Evolutionary conservation across 2,113 vertebrate species (phyloP), one percentile per base, ranked within the genome.

Genomic region (Fukomys damarensis): DNA sequence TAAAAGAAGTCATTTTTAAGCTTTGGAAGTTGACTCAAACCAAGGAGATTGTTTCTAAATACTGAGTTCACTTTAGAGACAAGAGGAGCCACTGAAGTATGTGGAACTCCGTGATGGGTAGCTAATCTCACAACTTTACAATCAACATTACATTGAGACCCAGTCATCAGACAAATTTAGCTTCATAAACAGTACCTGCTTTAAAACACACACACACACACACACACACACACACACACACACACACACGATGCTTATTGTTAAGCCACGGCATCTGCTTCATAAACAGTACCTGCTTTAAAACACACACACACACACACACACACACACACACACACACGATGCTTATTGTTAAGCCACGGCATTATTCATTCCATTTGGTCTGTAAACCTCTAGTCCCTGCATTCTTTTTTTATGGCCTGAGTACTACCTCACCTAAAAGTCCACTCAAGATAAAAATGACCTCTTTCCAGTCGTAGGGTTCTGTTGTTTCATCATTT

Each of bases 331-430:
- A n/a, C n/a, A n/a, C n/a, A n/a, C n/a, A 66, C 59, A 66, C 6
- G 6, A 22, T 20, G 26, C 61, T 95, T 93, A 66, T 46, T 68
- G 63, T 12, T 77, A 93, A 93, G 59, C 16, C 89, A 38, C n/a
- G 4, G 38, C 87, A 41, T 0, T 2, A 46, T 66, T 46, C 7
- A 38, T 68, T 82, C 24, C 7, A 61, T 41, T 5, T 54, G 6
- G 52, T 61, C 7, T 68, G 20, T 9, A 77, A 88, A 46, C 8
- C 35, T 76, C 4, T 28, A 83, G 26, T 61, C 43, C 7, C 28
- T 35, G 4, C 0, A 11, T 5, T 80, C 35, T 6, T 87, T 63
- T 80, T n/a, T 3, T 4, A 54, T 46, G 13, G 14, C 41, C 30
- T 70, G 4, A 79, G 14, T 14, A 52, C 52, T 30, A 46, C 16